Percentiles rank a stretch among this genome's conserved stretches.
Evolutionary conservation across 23 tunicate species (phyloP).

Genomic region (Halocynthia roretzi): DNA sequence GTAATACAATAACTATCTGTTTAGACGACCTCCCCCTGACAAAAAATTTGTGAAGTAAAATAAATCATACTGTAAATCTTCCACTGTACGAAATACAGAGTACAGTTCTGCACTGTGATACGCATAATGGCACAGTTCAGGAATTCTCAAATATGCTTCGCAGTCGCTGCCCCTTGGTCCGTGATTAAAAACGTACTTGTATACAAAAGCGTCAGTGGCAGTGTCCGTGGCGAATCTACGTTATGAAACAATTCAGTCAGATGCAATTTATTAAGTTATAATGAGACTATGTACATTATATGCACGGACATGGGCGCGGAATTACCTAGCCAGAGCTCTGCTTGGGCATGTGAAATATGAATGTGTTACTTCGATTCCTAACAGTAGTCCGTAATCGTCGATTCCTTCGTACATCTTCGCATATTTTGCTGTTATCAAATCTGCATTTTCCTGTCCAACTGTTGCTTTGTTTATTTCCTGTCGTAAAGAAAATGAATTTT

Average conservation of each 20-base stretch:
- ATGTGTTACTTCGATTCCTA: neutral
- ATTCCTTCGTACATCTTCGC: neutral
- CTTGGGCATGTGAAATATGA: slow-evolving; percentile 7
- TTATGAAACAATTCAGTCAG: no score
- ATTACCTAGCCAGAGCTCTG: slow-evolving; percentile 26
- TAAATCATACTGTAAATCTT: no score
- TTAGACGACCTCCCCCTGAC: neutral
- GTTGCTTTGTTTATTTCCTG: neutral
- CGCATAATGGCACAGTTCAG: no score
- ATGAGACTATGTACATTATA: neutral
- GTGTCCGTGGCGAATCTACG: no score
- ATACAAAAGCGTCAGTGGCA: neutral
- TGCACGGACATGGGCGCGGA: neutral
- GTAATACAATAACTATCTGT: neutral
- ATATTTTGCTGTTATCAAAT: slow-evolving; percentile 2
- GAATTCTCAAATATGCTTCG: no score
- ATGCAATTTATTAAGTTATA: no score
- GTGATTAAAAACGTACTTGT: neutral
- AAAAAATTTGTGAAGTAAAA: neutral
- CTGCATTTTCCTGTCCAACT: neutral
- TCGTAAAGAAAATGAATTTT: neutral
- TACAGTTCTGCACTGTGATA: no score
- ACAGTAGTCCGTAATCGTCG: neutral
- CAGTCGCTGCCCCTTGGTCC: no score
- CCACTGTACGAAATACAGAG: no score